Percentiles rank a stretch among this genome's conserved stretches.
Conservation (phyloP, 35 echinoderm and acorn worm genomes). For the Apostichopus parvimensis region DNA sequence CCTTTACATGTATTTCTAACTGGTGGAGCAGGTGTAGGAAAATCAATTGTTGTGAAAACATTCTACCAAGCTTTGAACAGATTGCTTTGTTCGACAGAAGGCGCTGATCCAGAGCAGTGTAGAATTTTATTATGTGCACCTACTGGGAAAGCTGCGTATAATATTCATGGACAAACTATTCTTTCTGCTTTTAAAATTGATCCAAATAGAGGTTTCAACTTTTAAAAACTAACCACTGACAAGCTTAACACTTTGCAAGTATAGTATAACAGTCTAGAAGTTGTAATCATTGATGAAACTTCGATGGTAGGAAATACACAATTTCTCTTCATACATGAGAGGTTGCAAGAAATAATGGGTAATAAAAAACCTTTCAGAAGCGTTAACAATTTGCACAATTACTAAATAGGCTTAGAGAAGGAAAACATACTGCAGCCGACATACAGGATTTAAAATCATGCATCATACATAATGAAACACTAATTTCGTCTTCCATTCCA, state of each 20-base stretch:
- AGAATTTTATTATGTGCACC: conserved; percentile 46
- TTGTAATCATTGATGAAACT: conserved; percentile 58
- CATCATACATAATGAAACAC: neutral
- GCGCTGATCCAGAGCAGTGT: conserved; percentile 38
- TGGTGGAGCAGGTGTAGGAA: conserved; percentile 58
- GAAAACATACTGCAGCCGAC: conserved; percentile 31
- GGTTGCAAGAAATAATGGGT: conserved; percentile 24
- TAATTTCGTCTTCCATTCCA: neutral
- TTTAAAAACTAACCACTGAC: conserved; percentile 5
- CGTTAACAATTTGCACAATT: conserved; percentile 17
- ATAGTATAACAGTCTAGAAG: conserved; percentile 37
- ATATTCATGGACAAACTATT: conserved; percentile 36
- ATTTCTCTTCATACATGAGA: conserved; percentile 19
- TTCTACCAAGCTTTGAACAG: conserved; percentile 30
- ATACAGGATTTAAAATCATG: conserved; percentile 8
- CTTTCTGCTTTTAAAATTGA: conserved; percentile 49
- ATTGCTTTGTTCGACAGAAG: conserved; percentile 23
- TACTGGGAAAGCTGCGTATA: conserved; percentile 56
- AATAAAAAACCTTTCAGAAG: conserved; percentile 31
- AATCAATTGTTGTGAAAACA: conserved; percentile 27
- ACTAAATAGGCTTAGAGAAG: conserved; percentile 40
- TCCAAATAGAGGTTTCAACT: conserved; percentile 41
- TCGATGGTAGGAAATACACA: conserved; percentile 59
- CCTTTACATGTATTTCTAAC: conserved; percentile 51
- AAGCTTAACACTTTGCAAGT: conserved; percentile 49